Evolutionary conservation across 23 tunicate genomes (phyloP), one percentile per base, ranked within the genome.

Genomic region (Styela clava): DNA sequence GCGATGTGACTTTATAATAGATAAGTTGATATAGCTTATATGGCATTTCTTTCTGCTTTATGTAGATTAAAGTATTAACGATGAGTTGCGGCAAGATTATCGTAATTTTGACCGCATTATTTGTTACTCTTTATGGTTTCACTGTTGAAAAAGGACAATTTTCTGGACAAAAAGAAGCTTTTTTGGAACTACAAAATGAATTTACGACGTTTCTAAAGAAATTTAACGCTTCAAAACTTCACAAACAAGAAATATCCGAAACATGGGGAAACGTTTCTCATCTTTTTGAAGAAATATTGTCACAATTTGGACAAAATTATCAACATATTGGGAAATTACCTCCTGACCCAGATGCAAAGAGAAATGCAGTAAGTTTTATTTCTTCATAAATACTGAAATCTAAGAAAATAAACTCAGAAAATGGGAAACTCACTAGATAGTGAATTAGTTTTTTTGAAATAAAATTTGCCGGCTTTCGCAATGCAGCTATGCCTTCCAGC

Each of bases 291-390:
- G 37, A 29, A 31, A 16, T 25, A 5, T 21, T 71, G 5, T 33
- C 37, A 3, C 34, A 33, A 22, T 3, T 22, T 71, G 77, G 77
- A 71, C 35, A 21, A 71, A 33, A 71, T 34, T 7, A 5, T 30
- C 16, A 12, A 21, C 5, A 27, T 27, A 26, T 34, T 26, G 34
- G 7, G 12, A 32, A 44, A 12, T 44, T 31, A 5, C 77, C 77
- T 18, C 77, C 24, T 2, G 77, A 71, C 7, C 34, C 77, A 2
- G 77, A 71, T 34, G 35, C 24, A 3, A 71, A 71, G 16, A 71
- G 77, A 71, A 71, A 71, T 16, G 77, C 77, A 16, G 77, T 71
- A 29, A 71, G 70, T 65, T 65, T 65, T 5, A 20, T 18, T 56
- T 56, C n/a, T n/a, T n/a, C n/a, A n/a, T n/a, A n/a, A n/a, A n/a